phyloP scores from a whole-genome alignment of 1,140 invertebrate genomes.

The Notospermus geniculatus region DNA sequence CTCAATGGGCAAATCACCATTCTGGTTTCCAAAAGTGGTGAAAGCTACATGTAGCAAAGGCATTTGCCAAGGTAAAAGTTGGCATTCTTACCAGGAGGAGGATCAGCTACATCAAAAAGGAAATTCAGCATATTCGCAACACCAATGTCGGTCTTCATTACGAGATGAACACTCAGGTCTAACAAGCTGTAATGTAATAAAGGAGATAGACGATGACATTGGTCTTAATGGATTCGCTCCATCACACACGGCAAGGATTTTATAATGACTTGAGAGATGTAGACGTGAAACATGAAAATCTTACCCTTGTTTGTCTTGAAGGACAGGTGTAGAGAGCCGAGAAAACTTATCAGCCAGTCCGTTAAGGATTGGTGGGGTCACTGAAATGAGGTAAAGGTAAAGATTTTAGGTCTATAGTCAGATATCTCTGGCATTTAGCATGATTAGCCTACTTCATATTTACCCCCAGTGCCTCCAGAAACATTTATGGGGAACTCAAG shows the following conservation, averaged over 20 bases:
- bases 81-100: slow-evolving; percentile 19
- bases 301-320: background rate
- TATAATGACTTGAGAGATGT: background rate
- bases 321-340: slow-evolving; percentile 33
- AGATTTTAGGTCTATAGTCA: no score
- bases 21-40: no score
- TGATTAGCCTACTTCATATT: no score
- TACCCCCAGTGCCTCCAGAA: no score
- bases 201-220: no score
- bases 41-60: no score
- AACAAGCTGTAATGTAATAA: slow-evolving; percentile 53
- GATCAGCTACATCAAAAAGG: slow-evolving; percentile 41
- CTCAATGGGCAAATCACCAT: no score
- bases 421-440: no score
- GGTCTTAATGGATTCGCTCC: background rate
- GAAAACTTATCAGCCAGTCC: slow-evolving; percentile 61
- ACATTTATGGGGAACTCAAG: no score
- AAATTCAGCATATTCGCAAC: slow-evolving; percentile 64
- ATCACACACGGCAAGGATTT: no score
- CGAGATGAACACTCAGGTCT: slow-evolving; percentile 64
- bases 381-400: slow-evolving; percentile 53
- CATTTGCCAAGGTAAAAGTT: no score
- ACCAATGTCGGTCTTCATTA: slow-evolving; percentile 65
- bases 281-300: background rate
- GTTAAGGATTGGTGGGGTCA: slow-evolving; percentile 62